phyloP scores from a whole-genome alignment of 2,888 invertebrate genomes.

The Drosophila monieri region DNA sequence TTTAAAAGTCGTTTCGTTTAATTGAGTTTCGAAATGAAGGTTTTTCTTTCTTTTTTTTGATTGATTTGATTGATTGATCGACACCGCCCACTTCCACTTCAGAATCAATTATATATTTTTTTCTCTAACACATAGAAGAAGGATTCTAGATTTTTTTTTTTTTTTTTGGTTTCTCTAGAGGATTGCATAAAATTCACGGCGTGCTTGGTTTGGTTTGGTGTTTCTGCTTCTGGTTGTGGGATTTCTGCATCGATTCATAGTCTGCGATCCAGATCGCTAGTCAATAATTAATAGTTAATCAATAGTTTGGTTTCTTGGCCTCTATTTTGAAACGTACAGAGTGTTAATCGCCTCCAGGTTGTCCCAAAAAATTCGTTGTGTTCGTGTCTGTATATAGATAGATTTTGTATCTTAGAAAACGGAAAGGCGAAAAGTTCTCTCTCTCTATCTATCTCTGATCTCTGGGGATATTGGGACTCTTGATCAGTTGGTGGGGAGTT shows the following conservation, averaged over 20 bases:
- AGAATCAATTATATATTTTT: neutral
- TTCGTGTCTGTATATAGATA: conserved; percentile 23
- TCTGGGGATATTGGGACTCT: conserved; percentile 16
- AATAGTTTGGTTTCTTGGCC: conserved; percentile 19
- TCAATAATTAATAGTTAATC: conserved; percentile 19
- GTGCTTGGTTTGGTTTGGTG: conserved; percentile 31
- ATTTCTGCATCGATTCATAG: conserved; percentile 30
- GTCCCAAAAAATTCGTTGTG: conserved; percentile 47
- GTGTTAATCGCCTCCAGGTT: neutral
- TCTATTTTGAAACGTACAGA: conserved; percentile 5
- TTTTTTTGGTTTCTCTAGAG: conserved; percentile 8
- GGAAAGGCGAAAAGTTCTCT: no score
- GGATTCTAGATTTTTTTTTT: conserved; percentile 3
- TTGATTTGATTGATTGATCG: conserved; percentile 36
- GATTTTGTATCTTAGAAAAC: conserved; percentile 29
- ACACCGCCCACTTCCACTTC: conserved; percentile 10
- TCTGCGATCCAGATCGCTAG: conserved; percentile 15
- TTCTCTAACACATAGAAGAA: conserved; percentile 10
- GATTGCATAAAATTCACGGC: conserved; percentile 22
- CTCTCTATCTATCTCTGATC: neutral
- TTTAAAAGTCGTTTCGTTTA: conserved; percentile 72
- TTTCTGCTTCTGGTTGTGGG: conserved; percentile 1
- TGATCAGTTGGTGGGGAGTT: conserved; percentile 34
- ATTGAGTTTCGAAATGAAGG: conserved; percentile 52
- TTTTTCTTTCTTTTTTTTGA: conserved; percentile 19